These are phyloP conservation scores for Lydus trimaculatus DNA, from an alignment of 2,888 invertebrate genomes.

Conservation along the genomic window DNA sequence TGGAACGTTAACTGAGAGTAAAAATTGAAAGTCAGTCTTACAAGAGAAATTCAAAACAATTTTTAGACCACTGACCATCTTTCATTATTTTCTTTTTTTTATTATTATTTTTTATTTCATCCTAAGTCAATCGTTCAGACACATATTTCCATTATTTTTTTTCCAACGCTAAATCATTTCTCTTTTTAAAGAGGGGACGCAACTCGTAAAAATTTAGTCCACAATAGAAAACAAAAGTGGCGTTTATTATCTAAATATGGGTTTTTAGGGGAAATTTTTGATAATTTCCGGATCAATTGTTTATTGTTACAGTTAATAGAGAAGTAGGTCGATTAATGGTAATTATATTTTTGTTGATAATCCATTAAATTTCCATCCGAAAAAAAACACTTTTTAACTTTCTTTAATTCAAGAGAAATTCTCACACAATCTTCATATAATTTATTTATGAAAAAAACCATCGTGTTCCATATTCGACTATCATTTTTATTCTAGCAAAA, in stretches of 20 bases:
- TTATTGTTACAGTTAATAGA: not conserved
- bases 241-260: not conserved
- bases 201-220: not conserved
- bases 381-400: not conserved
- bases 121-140: slow-evolving; percentile 41
- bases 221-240: not conserved
- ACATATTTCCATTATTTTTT: not conserved
- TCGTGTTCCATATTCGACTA: slow-evolving; percentile 17
- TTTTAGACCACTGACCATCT: slow-evolving; percentile 53
- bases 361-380: not conserved
- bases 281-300: not conserved
- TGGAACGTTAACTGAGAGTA: slow-evolving; percentile 50
- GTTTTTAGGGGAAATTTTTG: not conserved
- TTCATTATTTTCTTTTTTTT: slow-evolving; percentile 41
- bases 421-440: not conserved
- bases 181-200: slow-evolving; percentile 18
- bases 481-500: slow-evolving; percentile 16
- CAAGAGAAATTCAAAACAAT: slow-evolving; percentile 56
- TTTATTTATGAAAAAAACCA: slow-evolving; percentile 1
- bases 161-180: slow-evolving; percentile 22
- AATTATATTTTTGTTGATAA: slow-evolving; percentile 12
- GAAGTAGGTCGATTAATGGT: slow-evolving; percentile 15
- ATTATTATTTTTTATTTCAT: slow-evolving; percentile 49
- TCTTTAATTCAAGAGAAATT: slow-evolving; percentile 8
- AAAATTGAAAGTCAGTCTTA: slow-evolving; percentile 49